Evolutionary conservation across 2,888 invertebrate species (phyloP), one percentile per base, ranked within the genome.

Genomic region (Cosmopolites sordidus): DNA sequence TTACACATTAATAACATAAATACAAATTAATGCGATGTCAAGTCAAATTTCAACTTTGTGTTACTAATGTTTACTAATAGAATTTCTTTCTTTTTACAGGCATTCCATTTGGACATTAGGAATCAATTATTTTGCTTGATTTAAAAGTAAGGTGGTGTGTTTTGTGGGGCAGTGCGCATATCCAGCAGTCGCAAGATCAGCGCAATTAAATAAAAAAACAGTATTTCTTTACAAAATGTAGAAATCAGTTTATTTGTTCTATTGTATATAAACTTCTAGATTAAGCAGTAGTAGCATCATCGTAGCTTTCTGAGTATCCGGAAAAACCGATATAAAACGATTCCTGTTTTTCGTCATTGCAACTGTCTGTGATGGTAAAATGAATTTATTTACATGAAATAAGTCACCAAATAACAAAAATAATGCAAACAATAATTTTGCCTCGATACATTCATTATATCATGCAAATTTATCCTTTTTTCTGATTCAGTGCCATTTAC

Each of bases 351-450:
- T 53, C 48, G 39, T 54, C 54, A 54, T 40, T 55, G 43, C 48
- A 47, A 51, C 38, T 16, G 55, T 51, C 55, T 55, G 55, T 55
- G 55, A 55, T 55, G 55, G 39, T 51, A 16, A 46, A 54, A 42
- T 38, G 48, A 54, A 54, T 48, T 48, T 48, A 38, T n/a, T 48
- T 40, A 33, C 8, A 33, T 12, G 33, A 33, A 33, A 33, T 3
- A 33, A 33, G 11, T 3, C 12, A 11, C 9, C 5, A 9, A n/a
- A n/a, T n/a, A 27, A 27, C 5, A 27, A 6, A 27, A 27, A 27
- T 5, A 27, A 27, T 9, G 27, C 5, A 27, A 27, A 27, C 27
- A 27, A n/a, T n/a, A n/a, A n/a, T n/a, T 22, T 22, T 8, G 22
- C 22, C 22, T 12, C 33, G 33, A 33, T 11, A 33, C 33, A 12